Conservation (phyloP, 1,140 invertebrate genomes). For the Zeugodacus cucurbitae region DNA sequence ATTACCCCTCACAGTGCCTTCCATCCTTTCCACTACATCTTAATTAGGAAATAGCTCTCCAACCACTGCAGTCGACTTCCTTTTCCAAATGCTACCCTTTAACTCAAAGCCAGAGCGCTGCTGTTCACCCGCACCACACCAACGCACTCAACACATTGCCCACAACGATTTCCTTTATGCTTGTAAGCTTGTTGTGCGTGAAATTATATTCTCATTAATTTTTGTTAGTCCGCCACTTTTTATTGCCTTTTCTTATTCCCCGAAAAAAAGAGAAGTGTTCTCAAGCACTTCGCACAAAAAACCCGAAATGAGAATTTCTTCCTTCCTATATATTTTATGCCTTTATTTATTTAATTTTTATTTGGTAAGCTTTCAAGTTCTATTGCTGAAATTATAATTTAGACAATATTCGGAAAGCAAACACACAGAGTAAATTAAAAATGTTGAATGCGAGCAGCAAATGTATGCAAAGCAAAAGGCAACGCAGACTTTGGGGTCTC, state of each 20-base stretch:
- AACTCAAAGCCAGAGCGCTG: neutral
- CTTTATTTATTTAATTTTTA: neutral
- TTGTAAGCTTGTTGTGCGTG: neutral
- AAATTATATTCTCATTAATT: constrained; percentile 35
- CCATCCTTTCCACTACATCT: neutral
- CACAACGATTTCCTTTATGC: neutral
- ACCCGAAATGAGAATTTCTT: neutral
- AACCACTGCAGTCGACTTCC: neutral
- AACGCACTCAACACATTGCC: neutral
- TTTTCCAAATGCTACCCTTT: neutral
- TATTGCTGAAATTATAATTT: constrained; percentile 9
- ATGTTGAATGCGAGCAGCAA: neutral
- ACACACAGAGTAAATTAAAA: neutral
- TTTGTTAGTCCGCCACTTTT: neutral
- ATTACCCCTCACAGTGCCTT: neutral
- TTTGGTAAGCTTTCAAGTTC: neutral
- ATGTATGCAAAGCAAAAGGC: neutral
- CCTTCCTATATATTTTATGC: neutral
- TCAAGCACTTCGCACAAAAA: neutral
- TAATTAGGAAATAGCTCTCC: neutral
- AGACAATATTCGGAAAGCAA: neutral
- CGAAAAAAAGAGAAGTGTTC: neutral
- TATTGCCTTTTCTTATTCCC: neutral
- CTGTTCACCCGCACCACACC: neutral
- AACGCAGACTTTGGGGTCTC: neutral